Conservation (phyloP, 2,797 vertebrate species). For the Fratercula arctica region DNA sequence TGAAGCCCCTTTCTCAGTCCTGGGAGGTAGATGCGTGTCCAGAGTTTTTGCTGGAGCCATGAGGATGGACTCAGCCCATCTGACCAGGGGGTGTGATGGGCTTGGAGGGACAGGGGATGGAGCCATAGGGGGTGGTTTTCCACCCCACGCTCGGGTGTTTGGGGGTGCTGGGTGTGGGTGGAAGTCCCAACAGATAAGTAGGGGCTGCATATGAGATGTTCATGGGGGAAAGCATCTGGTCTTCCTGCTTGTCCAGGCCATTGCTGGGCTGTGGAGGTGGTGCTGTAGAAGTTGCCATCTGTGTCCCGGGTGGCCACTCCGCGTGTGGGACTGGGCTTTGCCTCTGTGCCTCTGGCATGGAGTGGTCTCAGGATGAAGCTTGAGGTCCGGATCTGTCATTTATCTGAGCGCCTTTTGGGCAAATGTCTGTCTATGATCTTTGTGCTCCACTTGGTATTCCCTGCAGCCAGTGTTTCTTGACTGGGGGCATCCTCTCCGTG, state of each 20-base stretch:
- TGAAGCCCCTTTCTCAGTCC: background rate
- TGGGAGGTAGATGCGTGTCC: background rate
- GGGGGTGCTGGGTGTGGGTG: background rate
- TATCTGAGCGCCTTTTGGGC: background rate
- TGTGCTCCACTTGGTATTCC: background rate
- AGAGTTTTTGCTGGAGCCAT: background rate
- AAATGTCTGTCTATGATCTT: background rate
- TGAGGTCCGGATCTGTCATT: background rate
- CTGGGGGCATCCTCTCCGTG: rapidly evolving
- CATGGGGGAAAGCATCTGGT: background rate
- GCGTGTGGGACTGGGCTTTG: background rate
- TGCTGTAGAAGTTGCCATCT: background rate
- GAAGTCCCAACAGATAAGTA: background rate
- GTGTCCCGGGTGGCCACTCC: rapidly evolving
- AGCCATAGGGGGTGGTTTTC: background rate
- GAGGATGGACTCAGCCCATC: background rate
- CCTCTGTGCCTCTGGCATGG: background rate
- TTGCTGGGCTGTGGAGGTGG: background rate
- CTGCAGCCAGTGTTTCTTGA: background rate
- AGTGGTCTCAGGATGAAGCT: background rate
- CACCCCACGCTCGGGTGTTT: rapidly evolving
- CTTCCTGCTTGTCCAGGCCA: rapidly evolving
- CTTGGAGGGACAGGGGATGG: background rate
- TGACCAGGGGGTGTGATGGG: rapidly evolving
- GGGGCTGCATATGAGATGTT: background rate